Conservation (phyloP, 2,888 invertebrate genomes). For the Nebria salina region DNA sequence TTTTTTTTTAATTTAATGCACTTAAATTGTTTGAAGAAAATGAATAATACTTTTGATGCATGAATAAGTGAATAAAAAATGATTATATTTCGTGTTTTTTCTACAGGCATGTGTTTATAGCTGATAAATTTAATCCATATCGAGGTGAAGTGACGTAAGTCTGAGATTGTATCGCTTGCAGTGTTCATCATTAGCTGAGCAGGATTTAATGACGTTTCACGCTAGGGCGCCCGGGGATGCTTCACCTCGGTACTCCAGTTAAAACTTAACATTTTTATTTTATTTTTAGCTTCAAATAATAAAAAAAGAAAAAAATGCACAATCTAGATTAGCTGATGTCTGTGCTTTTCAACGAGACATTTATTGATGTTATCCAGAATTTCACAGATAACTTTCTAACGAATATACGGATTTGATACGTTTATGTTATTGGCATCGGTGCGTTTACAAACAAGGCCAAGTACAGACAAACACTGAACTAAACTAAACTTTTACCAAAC, state of each 20-base stretch:
- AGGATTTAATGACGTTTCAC: conserved; percentile 58
- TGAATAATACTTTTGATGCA: background rate
- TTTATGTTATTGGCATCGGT: too few relatives aligned
- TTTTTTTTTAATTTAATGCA: too few relatives aligned
- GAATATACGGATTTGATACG: too few relatives aligned
- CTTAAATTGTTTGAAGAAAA: too few relatives aligned
- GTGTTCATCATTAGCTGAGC: conserved; percentile 55
- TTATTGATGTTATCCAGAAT: background rate
- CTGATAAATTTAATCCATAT: conserved; percentile 32
- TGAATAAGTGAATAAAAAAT: background rate
- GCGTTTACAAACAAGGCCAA: too few relatives aligned
- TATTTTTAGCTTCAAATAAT: conserved; percentile 19
- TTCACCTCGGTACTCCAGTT: conserved; percentile 50
- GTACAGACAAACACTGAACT: too few relatives aligned
- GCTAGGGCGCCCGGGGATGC: conserved; percentile 51
- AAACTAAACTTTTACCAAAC: too few relatives aligned
- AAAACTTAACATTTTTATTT: conserved; percentile 53
- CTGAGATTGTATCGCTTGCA: conserved; percentile 50
- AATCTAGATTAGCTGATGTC: background rate
- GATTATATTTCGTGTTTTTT: background rate
- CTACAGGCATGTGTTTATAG: conserved; percentile 19
- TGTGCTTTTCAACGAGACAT: conserved; percentile 4
- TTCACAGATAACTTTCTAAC: background rate
- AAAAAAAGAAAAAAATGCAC: background rate
- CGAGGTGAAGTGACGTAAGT: conserved; percentile 49